Conservation (phyloP, 2,888 invertebrate species). For the Rhopalosiphum nymphaeae region DNA sequence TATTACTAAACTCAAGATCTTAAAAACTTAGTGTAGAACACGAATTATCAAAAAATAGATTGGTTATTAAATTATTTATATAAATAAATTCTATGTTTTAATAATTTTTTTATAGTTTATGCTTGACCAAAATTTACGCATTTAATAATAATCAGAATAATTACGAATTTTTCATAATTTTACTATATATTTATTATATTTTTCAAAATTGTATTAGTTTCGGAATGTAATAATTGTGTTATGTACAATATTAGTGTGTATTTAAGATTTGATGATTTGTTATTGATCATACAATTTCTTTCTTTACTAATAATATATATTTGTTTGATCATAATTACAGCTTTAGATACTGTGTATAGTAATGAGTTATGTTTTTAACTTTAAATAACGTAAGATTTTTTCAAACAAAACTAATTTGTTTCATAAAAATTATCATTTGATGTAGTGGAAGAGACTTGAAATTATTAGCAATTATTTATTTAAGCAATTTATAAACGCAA, state of each 20-base stretch:
- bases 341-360: not conserved
- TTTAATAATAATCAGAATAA: not conserved
- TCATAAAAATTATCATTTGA: not conserved
- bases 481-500: no score
- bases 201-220: not conserved
- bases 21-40: not conserved
- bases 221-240: not conserved
- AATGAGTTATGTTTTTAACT: not conserved
- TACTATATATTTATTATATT: not conserved
- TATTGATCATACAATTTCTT: not conserved
- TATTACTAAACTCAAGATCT: not conserved
- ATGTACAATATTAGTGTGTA: not conserved
- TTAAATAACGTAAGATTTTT: not conserved
- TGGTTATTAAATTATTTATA: not conserved
- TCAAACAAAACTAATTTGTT: not conserved
- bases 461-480: no score
- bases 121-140: not conserved
- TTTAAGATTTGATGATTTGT: not conserved
- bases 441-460: not conserved
- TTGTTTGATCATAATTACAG: not conserved
- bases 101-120: not conserved
- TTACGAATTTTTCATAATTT: not conserved
- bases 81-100: not conserved
- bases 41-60: not conserved
- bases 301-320: no score